Evolutionary conservation across 1,140 invertebrate species (phyloP).

Genomic region (Brachionus asplanchnoidis): DNA sequence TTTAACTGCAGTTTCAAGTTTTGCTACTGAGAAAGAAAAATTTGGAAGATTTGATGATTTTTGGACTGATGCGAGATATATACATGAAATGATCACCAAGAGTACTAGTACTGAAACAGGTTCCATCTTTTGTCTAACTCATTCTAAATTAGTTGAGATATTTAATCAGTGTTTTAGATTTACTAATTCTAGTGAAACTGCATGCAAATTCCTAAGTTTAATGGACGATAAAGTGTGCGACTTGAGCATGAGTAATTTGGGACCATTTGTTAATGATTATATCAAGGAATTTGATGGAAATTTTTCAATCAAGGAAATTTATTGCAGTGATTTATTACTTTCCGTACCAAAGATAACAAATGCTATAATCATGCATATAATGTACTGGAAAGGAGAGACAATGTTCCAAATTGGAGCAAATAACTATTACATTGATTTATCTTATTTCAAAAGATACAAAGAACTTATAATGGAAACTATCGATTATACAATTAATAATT

Average conservation of each 20-base stretch:
- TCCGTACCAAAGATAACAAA: background rate
- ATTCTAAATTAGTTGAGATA: background rate
- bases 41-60: conserved; percentile 18
- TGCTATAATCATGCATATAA: conserved; percentile 4
- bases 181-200: background rate
- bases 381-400: conserved; percentile 5
- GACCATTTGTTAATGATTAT: background rate
- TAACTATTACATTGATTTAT: background rate
- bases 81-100: background rate
- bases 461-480: background rate
- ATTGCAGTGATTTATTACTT: background rate
- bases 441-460: background rate
- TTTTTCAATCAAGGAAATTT: background rate
- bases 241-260: background rate
- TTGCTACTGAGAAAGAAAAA: background rate
- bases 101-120: background rate
- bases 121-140: background rate
- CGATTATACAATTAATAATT: background rate
- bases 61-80: background rate
- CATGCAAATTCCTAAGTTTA: background rate
- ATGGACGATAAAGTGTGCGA: background rate
- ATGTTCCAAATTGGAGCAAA: conserved; percentile 29
- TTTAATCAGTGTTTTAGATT: background rate
- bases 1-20: background rate
- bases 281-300: background rate